These are phyloP conservation scores for Orientallactaga bullata DNA, from an alignment of 2,113 vertebrate species.

Conservation along the genomic window DNA sequence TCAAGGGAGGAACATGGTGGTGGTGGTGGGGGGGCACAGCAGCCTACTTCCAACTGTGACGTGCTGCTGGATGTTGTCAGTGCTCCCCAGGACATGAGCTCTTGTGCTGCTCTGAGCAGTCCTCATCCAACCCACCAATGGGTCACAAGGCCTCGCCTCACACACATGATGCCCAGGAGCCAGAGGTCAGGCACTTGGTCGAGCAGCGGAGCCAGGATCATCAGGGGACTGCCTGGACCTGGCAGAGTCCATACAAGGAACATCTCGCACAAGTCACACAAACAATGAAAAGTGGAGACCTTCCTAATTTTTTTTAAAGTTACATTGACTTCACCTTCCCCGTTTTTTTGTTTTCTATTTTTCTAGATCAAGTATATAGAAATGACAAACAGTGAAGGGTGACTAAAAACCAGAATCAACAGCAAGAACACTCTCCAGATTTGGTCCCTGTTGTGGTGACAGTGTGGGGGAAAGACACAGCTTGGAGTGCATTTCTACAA, in stretches of 20 bases:
- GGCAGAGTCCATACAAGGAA: constrained; percentile 85
- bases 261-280: not conserved
- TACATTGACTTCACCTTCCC: not conserved
- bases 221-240: constrained; percentile 25
- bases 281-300: not conserved
- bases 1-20: constrained; percentile 49
- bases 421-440: constrained; percentile 4
- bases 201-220: constrained; percentile 87
- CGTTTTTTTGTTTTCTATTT: not conserved
- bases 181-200: constrained; percentile 97
- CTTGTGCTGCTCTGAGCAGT: not conserved
- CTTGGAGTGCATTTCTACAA: not conserved
- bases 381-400: constrained; percentile 36
- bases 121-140: not conserved
- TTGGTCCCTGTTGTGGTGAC: constrained; percentile 25
- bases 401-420: constrained; percentile 73
- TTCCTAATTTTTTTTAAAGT: not conserved
- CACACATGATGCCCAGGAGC: constrained; percentile 79
- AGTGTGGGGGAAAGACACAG: not conserved
- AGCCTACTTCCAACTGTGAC: accelerated
- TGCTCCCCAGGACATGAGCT: not conserved
- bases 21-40: not conserved
- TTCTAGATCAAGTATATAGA: constrained; percentile 41
- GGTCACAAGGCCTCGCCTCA: not conserved
- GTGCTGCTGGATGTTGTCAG: accelerated